Evolutionary conservation across 1,140 invertebrate species (phyloP), one percentile per base, ranked within the genome.

Genomic region (Brachionus calyciflorus): DNA sequence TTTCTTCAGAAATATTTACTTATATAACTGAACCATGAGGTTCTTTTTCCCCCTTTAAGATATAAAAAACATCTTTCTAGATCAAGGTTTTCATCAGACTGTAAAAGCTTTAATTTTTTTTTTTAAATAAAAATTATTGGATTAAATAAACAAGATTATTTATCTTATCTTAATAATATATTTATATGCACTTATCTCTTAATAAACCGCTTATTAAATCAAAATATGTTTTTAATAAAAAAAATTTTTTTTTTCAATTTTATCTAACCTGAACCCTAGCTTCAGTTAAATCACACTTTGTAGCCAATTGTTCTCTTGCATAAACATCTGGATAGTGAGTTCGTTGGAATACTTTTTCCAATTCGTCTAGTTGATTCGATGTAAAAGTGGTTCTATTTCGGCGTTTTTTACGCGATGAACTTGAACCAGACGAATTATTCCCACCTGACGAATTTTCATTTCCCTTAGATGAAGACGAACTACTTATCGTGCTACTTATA

Each of bases 321-420:
- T 97, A 96, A 0, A 98, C 94, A 83, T 97, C 95, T 0, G 95
- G 94, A 83, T 98, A 98, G 0, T 94, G 94, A 0, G 94, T 94
- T 55, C 92, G 87, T 81, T 96, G 92, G 80, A 98, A 97, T 0
- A 94, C 93, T 14, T 92, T 86, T 82, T 97, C 94, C 80, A 98
- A 84, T 81, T 96, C 93, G 82, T 97, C 94, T 48, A 98, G 85
- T 82, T 98, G 95, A 82, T 93, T 94, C 0, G 93, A 91, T 0
- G 94, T 96, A 82, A 98, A 98, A 0, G 95, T 97, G 0, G 95
- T 97, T 85, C 94, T 37, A 48, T 77, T 77, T 33, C 76, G 12
- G 2, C 76, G 37, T 46, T 77, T 77, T 37, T 77, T 77, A 12
- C 73, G 30, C 44, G 69, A 73, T 30, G 69, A 46, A 3, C 5